Percentiles rank a stretch among this genome's conserved stretches.
Evolutionary conservation across 2,888 invertebrate genomes (phyloP).

Genomic region (Silvanus unidentatus): DNA sequence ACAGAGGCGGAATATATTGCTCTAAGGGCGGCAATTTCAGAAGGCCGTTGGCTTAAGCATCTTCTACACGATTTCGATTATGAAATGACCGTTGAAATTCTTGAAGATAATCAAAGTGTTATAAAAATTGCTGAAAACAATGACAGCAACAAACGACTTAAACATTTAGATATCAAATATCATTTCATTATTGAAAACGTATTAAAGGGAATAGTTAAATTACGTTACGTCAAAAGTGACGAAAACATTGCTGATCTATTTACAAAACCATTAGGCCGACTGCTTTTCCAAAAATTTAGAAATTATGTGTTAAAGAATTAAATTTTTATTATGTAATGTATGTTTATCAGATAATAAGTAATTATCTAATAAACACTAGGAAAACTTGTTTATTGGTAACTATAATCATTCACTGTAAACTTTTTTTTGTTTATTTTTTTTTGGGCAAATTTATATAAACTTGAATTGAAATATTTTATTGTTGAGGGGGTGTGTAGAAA

Average conservation of each 20-base stretch:
- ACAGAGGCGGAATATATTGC: conserved; percentile 34
- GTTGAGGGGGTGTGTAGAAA: no score
- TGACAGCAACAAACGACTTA: conserved; percentile 12
- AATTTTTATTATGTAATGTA: no score
- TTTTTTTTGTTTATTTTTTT: no score
- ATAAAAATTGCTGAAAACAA: conserved; percentile 2
- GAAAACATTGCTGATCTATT: conserved; percentile 8
- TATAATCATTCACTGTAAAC: no score
- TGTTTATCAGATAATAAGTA: no score
- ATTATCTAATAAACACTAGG: no score
- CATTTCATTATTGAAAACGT: conserved; percentile 12
- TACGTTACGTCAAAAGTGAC: conserved; percentile 10
- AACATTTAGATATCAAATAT: conserved; percentile 11
- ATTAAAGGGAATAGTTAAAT: conserved; percentile 7
- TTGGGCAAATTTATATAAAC: no score
- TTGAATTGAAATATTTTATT: no score
- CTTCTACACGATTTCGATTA: neutral
- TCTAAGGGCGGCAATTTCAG: conserved; percentile 2
- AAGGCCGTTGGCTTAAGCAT: conserved; percentile 7
- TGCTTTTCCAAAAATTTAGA: no score
- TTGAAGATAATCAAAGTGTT: conserved; percentile 8
- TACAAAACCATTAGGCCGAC: conserved; percentile 9
- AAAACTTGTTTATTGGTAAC: no score
- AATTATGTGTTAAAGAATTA: no score
- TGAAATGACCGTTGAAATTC: neutral